Conservation (phyloP, 2,113 vertebrate genomes). For the Thamnophis sirtalis region DNA sequence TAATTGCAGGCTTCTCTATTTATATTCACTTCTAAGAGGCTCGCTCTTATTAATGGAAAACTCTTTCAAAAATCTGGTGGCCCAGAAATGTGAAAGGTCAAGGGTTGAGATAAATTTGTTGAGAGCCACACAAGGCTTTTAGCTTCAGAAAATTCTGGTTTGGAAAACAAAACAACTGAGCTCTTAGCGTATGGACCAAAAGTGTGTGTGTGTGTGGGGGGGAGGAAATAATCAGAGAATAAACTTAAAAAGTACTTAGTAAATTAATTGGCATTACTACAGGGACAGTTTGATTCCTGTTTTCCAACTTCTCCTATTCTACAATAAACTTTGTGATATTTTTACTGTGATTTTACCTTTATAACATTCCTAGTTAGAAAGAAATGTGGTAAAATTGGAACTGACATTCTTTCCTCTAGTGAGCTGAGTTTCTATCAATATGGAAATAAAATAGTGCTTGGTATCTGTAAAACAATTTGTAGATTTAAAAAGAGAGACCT, state of each 20-base stretch:
- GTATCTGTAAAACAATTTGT: neutral
- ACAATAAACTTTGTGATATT: neutral
- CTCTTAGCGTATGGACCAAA: neutral
- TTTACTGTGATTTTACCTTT: neutral
- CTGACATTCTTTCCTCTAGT: neutral
- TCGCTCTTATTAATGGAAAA: conserved; percentile 49
- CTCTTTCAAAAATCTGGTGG: conserved; percentile 21
- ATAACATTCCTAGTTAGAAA: neutral
- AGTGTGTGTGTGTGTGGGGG: neutral
- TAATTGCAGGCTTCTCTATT: conserved; percentile 67
- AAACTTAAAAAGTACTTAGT: neutral
- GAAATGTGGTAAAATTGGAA: neutral
- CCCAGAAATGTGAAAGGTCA: conserved; percentile 55
- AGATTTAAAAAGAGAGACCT: neutral
- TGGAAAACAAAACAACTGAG: conserved; percentile 7
- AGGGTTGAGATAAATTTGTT: conserved; percentile 49
- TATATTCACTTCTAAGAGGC: conserved; percentile 48
- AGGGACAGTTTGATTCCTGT: neutral
- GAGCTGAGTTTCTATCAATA: neutral
- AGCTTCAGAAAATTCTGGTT: conserved; percentile 30
- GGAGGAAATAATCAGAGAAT: neutral
- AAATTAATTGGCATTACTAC: conserved; percentile 11
- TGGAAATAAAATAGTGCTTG: neutral
- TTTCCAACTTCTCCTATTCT: neutral
- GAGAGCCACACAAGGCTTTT: conserved; percentile 42